These are phyloP conservation scores for Tonatia bakeri DNA, from an alignment of 2,113 vertebrate species.

Conservation along the genomic window DNA sequence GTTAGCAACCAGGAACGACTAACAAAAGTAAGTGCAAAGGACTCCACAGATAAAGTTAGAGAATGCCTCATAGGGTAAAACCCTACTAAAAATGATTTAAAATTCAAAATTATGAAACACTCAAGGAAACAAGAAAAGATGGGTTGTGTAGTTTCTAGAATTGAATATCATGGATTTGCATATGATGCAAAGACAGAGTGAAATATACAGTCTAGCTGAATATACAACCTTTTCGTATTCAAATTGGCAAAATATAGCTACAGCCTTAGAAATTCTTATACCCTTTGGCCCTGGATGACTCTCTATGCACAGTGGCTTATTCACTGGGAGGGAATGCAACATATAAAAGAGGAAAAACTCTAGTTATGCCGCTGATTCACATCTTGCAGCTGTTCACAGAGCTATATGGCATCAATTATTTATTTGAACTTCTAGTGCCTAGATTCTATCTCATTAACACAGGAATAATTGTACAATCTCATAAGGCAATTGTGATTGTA, in stretches of 20 bases:
- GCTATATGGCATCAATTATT: background rate
- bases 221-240: background rate
- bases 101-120: background rate
- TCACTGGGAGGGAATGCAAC: background rate
- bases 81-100: background rate
- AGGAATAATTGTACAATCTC: background rate
- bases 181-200: background rate
- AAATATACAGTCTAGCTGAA: background rate
- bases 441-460: background rate
- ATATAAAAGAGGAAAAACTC: background rate
- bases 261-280: background rate
- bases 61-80: background rate
- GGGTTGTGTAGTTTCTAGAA: background rate
- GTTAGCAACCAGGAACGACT: background rate
- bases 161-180: background rate
- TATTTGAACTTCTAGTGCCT: background rate
- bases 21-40: background rate
- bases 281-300: background rate
- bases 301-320: background rate
- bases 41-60: background rate
- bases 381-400: background rate
- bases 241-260: background rate
- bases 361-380: background rate
- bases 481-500: background rate
- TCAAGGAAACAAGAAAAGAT: background rate